Percentiles rank a stretch among this genome's conserved stretches.
Evolutionary conservation across 2,797 vertebrate genomes (phyloP).

Genomic region (Petrocephalus schoutedeni): DNA sequence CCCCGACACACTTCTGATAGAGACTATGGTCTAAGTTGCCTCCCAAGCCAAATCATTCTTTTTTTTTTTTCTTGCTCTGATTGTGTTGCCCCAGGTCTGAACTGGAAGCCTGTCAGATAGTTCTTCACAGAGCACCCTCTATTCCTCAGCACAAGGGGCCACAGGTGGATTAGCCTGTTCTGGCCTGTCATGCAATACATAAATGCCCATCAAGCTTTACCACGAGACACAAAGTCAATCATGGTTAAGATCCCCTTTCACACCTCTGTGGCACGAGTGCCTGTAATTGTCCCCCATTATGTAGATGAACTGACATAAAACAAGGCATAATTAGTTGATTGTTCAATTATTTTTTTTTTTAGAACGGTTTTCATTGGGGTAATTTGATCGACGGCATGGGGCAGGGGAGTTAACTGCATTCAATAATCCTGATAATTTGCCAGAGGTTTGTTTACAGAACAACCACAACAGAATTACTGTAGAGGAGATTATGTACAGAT

Average conservation of each 20-base stretch:
- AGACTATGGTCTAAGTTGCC: not conserved
- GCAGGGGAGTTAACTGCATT: slow-evolving; percentile 10
- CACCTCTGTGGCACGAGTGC: slow-evolving; percentile 39
- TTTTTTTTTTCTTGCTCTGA: slow-evolving; percentile 33
- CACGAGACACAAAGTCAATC: slow-evolving; percentile 49
- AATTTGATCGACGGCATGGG: slow-evolving; percentile 58
- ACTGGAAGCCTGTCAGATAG: slow-evolving; percentile 49
- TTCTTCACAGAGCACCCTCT: slow-evolving; percentile 35
- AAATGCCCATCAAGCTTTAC: slow-evolving; percentile 52
- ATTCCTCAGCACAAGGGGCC: slow-evolving; percentile 20
- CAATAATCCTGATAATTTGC: not conserved
- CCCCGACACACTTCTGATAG: not conserved
- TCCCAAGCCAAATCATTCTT: slow-evolving; percentile 28
- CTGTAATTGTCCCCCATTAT: slow-evolving; percentile 59
- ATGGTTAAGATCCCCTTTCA: slow-evolving; percentile 41
- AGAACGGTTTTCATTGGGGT: slow-evolving; percentile 49
- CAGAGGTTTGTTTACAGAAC: slow-evolving; percentile 41
- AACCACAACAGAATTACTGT: slow-evolving; percentile 34
- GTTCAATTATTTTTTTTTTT: slow-evolving; percentile 48
- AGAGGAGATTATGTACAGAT: slow-evolving; percentile 21
- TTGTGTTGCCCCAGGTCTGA: slow-evolving; percentile 33
- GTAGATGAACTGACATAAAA: slow-evolving; percentile 52
- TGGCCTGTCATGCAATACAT: slow-evolving; percentile 42
- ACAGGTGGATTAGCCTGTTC: slow-evolving; percentile 36
- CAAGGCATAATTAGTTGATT: slow-evolving; percentile 58